Conservation (phyloP, 2,888 invertebrate genomes). For the Acleris cristana region DNA sequence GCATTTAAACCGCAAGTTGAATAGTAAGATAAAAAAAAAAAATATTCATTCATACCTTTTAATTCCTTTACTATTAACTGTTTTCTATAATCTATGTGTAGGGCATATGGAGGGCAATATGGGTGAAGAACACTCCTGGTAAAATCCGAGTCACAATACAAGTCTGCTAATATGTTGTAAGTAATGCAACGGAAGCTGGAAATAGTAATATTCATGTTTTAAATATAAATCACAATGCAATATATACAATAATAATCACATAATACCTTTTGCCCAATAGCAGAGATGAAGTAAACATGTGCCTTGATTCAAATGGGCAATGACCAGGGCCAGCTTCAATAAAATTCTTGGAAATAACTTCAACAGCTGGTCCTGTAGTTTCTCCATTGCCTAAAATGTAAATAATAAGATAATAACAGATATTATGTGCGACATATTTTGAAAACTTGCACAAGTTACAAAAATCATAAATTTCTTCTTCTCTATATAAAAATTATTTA, state of each 20-base stretch:
- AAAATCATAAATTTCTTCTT: too few relatives aligned
- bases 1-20: background rate
- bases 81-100: slow-evolving; percentile 93
- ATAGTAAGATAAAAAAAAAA: slow-evolving; percentile 22
- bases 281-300: slow-evolving; percentile 86
- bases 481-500: too few relatives aligned
- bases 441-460: too few relatives aligned
- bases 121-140: slow-evolving; percentile 89
- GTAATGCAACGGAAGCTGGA: slow-evolving; percentile 90
- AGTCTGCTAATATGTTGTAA: slow-evolving; percentile 96
- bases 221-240: too few relatives aligned
- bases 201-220: slow-evolving; percentile 38
- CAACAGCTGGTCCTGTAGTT: slow-evolving; percentile 84
- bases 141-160: slow-evolving; percentile 94
- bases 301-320: slow-evolving; percentile 93
- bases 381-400: slow-evolving; percentile 71
- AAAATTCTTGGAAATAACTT: slow-evolving; percentile 81
- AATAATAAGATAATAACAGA: slow-evolving; percentile 52
- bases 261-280: slow-evolving; percentile 83
- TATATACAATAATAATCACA: slow-evolving; percentile 40
- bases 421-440: too few relatives aligned
- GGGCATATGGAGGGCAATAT: slow-evolving; percentile 92
- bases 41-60: slow-evolving; percentile 78
- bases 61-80: slow-evolving; percentile 93
- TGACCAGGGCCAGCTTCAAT: slow-evolving; percentile 89